Conservation (phyloP, 1,140 invertebrate species). For the Philotrypesis tridentata region DNA sequence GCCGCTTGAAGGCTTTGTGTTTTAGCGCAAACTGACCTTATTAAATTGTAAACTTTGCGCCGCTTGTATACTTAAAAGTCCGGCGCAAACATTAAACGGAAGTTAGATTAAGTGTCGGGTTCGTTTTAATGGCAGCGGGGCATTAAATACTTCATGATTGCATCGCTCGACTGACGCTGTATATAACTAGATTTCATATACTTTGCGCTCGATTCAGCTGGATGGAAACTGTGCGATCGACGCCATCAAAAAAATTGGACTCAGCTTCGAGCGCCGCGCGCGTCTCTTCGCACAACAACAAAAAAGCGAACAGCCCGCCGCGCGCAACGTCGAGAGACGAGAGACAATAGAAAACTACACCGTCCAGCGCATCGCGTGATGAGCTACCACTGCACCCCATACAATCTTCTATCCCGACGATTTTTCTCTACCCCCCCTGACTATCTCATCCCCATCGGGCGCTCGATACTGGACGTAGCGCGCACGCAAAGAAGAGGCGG, state of each 20-base stretch:
- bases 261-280: too few relatives aligned
- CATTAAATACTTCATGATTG: background rate
- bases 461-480: background rate
- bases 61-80: background rate
- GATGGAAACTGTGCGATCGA: too few relatives aligned
- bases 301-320: background rate
- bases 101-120: background rate
- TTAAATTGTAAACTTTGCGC: slow-evolving; percentile 15
- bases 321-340: background rate
- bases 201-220: too few relatives aligned
- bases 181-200: background rate
- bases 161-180: background rate
- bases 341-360: background rate
- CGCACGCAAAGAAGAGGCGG: background rate
- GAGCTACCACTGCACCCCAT: background rate
- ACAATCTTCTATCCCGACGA: background rate
- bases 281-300: background rate
- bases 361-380: background rate
- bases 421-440: background rate
- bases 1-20: slow-evolving; percentile 17
- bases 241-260: background rate
- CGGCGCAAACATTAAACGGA: background rate
- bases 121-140: background rate
- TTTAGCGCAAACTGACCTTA: slow-evolving; percentile 13
- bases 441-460: background rate